phyloP scores from a whole-genome alignment of 1,140 invertebrate species.

The Drosophila suzukii region DNA sequence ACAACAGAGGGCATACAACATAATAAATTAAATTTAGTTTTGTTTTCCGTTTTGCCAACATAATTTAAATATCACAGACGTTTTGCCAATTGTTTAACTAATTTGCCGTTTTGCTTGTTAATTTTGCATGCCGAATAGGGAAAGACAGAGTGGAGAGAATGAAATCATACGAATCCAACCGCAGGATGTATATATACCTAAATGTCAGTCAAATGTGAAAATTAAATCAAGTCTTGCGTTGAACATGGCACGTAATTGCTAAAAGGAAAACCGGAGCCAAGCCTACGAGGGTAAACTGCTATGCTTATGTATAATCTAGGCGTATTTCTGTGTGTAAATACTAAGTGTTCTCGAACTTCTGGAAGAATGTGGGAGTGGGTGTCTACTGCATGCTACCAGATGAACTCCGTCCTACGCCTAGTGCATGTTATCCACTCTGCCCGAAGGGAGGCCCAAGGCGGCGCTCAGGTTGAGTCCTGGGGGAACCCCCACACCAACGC shows the following conservation, averaged over 20 bases:
- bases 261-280: conserved; percentile 70
- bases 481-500: conserved; percentile 55
- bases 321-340: conserved; percentile 50
- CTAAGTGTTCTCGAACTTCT: conserved; percentile 47
- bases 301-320: conserved; percentile 42
- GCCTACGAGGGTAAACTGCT: conserved; percentile 61
- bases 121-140: conserved; percentile 64
- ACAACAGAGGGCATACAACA: conserved; percentile 58
- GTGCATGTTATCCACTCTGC: conserved; percentile 65
- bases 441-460: conserved; percentile 56
- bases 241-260: conserved; percentile 73
- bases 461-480: conserved; percentile 52
- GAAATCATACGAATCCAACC: conserved; percentile 16
- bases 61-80: conserved; percentile 81
- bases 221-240: conserved; percentile 74
- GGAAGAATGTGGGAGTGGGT: conserved; percentile 28
- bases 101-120: conserved; percentile 59
- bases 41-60: conserved; percentile 56
- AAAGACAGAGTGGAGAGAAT: conserved; percentile 25
- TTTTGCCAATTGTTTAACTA: conserved; percentile 79
- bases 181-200: conserved; percentile 37
- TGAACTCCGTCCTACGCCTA: conserved; percentile 16
- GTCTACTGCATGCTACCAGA: background rate
- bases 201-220: conserved; percentile 70
- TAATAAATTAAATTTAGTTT: conserved; percentile 68